phyloP scores from a whole-genome alignment of 1,140 invertebrate genomes.

The Belonocnema kinseyi region DNA sequence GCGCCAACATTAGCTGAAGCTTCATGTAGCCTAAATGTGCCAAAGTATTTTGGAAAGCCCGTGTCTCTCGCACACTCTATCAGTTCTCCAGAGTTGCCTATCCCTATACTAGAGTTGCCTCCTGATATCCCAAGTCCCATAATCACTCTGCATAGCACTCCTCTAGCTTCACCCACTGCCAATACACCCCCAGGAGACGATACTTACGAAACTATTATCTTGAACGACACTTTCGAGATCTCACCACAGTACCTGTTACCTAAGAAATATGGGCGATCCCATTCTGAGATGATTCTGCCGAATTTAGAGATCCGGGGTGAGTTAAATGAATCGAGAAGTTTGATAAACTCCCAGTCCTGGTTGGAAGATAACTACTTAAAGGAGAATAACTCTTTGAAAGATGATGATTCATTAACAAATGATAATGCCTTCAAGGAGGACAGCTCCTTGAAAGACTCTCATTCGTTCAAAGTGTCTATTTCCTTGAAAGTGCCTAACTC shows the following conservation, averaged over 20 bases:
- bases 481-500: conserved; percentile 10
- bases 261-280: conserved; percentile 67
- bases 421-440: background rate
- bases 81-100: conserved; percentile 72
- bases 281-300: conserved; percentile 64
- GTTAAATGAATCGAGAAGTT: conserved; percentile 47
- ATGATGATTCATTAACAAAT: background rate
- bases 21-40: conserved; percentile 6
- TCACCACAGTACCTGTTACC: conserved; percentile 5
- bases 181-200: conserved; percentile 13
- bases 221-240: conserved; percentile 6
- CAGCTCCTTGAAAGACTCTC: background rate
- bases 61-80: conserved; percentile 64
- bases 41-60: conserved; percentile 55
- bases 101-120: conserved; percentile 49
- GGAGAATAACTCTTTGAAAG: background rate
- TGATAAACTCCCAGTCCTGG: background rate
- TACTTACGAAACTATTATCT: conserved; percentile 6
- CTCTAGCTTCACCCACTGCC: conserved; percentile 54
- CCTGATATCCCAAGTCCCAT: conserved; percentile 46
- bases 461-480: background rate
- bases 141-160: conserved; percentile 57
- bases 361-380: background rate
- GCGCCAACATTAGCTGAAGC: background rate
- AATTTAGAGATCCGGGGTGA: conserved; percentile 65